Conservation (phyloP, 2,888 invertebrate species). For the Brachynemurus nebulosus region DNA sequence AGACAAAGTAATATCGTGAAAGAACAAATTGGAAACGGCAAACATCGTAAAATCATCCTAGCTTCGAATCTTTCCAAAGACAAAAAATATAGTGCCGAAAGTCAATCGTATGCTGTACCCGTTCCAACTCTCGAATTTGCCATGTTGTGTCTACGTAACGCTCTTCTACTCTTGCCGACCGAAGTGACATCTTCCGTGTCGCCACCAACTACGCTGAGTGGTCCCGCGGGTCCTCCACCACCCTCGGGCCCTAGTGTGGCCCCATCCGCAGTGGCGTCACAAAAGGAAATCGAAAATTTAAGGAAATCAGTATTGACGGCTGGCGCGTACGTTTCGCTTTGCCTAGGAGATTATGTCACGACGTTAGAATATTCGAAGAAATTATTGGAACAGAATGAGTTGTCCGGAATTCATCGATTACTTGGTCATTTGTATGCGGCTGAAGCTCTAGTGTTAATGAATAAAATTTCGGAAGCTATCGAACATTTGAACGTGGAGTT, state of each 20-base stretch:
- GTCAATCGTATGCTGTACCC: conserved; percentile 73
- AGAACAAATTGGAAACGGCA: conserved; percentile 41
- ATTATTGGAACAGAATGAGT: conserved; percentile 54
- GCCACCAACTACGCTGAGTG: conserved; percentile 14
- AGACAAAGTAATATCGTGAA: conserved; percentile 44
- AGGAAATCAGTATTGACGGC: conserved; percentile 57
- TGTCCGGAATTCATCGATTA: conserved; percentile 58
- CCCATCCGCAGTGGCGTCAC: conserved; percentile 48
- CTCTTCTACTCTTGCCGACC: conserved; percentile 53
- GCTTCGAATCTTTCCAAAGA: conserved; percentile 38
- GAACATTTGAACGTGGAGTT: conserved; percentile 65
- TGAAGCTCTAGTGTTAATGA: conserved; percentile 70
- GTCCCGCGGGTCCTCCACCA: conserved; percentile 22
- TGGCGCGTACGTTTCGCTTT: conserved; percentile 71
- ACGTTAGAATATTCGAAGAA: conserved; percentile 66
- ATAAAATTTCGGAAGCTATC: conserved; percentile 70
- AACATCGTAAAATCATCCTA: conserved; percentile 47
- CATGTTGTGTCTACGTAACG: conserved; percentile 74
- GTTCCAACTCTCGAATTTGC: conserved; percentile 83
- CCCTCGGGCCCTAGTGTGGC: conserved; percentile 32
- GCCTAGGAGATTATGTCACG: conserved; percentile 68
- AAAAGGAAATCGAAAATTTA: conserved; percentile 43
- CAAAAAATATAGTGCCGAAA: conserved; percentile 41
- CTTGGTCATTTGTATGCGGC: conserved; percentile 82
- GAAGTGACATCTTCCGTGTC: conserved; percentile 31